These are phyloP conservation scores for Xerus inauris DNA, from an alignment of 2,113 vertebrate genomes.

Conservation along the genomic window DNA sequence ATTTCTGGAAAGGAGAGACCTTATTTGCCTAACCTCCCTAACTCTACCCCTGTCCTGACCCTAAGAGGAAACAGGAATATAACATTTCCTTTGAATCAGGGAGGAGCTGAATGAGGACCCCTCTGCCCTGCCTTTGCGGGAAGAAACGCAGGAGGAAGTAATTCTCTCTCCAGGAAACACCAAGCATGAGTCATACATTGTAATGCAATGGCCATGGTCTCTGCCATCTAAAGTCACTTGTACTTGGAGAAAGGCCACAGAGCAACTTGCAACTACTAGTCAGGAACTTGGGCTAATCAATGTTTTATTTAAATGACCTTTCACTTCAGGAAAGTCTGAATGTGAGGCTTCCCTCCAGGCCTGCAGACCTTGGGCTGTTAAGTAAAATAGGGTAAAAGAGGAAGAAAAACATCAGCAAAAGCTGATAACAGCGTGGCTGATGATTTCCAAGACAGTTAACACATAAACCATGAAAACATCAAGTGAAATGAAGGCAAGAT, in stretches of 20 bases:
- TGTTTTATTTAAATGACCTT: constrained; percentile 52
- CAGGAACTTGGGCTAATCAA: not conserved
- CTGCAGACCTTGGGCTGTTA: not conserved
- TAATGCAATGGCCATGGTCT: not conserved
- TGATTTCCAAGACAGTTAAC: not conserved
- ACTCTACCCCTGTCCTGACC: not conserved
- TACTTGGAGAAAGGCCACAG: not conserved
- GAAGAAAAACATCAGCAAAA: not conserved
- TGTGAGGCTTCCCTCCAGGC: not conserved
- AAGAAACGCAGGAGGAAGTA: constrained; percentile 13
- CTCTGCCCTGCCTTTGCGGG: not conserved
- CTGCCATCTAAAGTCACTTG: not conserved
- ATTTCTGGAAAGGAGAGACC: not conserved
- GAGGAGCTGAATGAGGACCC: not conserved
- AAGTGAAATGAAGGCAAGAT: constrained; percentile 1
- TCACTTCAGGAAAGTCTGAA: constrained; percentile 18
- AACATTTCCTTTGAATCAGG: not conserved
- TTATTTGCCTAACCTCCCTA: not conserved
- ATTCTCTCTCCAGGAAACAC: constrained; percentile 47
- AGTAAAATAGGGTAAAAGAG: not conserved
- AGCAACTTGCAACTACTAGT: not conserved
- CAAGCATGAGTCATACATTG: not conserved
- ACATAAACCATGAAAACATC: not conserved
- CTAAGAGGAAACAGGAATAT: not conserved
- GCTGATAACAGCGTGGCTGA: not conserved